Base-by-base conservation (phyloP, 2,113 vertebrate species). In the Eleginops maclovinus region DNA sequence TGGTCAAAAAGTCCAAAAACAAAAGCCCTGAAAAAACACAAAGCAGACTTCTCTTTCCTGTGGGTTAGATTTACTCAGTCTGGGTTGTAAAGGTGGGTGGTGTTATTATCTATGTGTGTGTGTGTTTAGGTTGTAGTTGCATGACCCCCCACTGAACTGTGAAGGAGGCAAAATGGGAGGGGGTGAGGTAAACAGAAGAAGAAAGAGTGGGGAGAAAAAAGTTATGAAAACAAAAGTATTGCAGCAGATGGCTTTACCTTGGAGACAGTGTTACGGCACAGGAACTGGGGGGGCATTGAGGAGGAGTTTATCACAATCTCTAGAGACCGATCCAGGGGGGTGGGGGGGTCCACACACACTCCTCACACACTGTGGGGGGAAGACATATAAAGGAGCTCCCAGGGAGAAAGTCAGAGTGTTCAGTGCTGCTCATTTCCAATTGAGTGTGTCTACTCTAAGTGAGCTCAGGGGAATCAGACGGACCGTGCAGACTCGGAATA, bases 141-240 rank as follows among this genome's bases (percentile, higher is more conserved):
- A 47, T 85, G 87, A 89, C 90, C 86, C 87, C 88, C 68, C 59
- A 51, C 72, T 91, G 89, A 90, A 92, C 86, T 89, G 76, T 62
- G 19, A 78, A 51, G 64, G 40, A 83, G 69, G 67, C 73, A 72
- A 56, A 87, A 79, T 62, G 74, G 4, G 5, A 21, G 43, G 53
- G 58, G 51, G 68, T 31, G 72, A 56, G 61, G 80, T 77, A 79
- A 88, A 88, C 75, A 88, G 84, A 89, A 70, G 54, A 56, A 76
- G 71, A 60, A 46, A 61, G 55, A 60, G 24, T 22, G 40, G 19
- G 67, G 41, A 55, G 53, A 75, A 79, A n/a, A 87, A 84, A 87
- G 83, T 93, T 92, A 92, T 91, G 77, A 91, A 92, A 93, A 94
- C 90, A 94, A 84, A 83, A 89, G 91, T 88, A 83, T 85, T 90